Conservation (phyloP, 2,888 invertebrate species). For the Acanthosoma haemorrhoidale region DNA sequence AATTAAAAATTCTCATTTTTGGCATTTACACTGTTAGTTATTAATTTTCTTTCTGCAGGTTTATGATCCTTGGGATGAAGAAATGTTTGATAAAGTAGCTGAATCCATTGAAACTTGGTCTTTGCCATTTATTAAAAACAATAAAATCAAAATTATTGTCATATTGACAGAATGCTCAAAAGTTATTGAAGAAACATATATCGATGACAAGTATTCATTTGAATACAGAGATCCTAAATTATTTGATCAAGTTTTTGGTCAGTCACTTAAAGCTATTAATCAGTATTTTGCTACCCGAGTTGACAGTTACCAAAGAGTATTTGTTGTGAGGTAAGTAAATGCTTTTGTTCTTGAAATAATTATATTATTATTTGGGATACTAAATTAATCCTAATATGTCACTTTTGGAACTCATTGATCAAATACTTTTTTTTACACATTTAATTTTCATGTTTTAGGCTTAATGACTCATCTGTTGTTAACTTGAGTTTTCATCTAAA, state of each 20-base stretch:
- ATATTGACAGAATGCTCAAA: conserved; percentile 40
- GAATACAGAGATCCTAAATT: conserved; percentile 34
- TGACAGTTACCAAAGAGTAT: conserved; percentile 31
- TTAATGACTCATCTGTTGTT: neutral
- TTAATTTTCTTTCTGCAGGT: too few relatives aligned
- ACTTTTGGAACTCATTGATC: neutral
- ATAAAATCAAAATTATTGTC: conserved; percentile 39
- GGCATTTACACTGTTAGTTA: too few relatives aligned
- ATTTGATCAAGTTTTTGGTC: conserved; percentile 35
- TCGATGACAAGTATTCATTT: neutral
- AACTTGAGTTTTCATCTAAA: neutral
- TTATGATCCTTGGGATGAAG: conserved; percentile 42
- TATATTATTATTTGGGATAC: neutral
- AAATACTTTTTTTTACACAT: neutral
- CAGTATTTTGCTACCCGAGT: conserved; percentile 21
- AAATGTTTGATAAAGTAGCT: conserved; percentile 38
- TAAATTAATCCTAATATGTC: neutral
- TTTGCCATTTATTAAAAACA: conserved; percentile 34
- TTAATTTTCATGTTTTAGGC: neutral
- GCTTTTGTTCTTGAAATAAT: too few relatives aligned
- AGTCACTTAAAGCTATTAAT: conserved; percentile 32
- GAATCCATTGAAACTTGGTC: conserved; percentile 41
- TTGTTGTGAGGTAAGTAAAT: conserved; percentile 34
- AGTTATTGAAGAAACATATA: conserved; percentile 31
- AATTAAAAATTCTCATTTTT: too few relatives aligned